phyloP scores from a whole-genome alignment of 2,113 vertebrate species.

The Dipodomys spectabilis region DNA sequence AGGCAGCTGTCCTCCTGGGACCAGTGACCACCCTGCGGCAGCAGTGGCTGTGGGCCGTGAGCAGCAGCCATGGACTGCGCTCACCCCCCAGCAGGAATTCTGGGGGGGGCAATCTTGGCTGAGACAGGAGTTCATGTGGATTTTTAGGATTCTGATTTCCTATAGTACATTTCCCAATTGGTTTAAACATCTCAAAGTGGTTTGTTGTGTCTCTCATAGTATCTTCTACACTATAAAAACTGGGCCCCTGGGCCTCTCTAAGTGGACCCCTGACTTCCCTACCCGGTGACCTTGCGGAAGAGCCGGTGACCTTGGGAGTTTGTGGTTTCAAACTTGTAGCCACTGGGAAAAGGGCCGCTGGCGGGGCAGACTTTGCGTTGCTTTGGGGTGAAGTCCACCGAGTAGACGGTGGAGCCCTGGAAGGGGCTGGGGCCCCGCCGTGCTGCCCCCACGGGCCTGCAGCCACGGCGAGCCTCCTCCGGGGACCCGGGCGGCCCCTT shows the following conservation, averaged over 20 bases:
- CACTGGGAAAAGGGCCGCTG: conserved; percentile 82
- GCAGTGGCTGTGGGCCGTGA: no score
- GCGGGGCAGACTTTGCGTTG: conserved; percentile 87
- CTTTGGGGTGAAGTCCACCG: conserved; percentile 87
- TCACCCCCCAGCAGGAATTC: no score
- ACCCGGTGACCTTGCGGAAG: conserved; percentile 81
- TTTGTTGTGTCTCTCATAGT: not conserved
- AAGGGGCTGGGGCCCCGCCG: conserved; percentile 79
- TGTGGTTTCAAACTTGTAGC: conserved; percentile 87
- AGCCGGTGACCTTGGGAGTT: conserved; percentile 89
- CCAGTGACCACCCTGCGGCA: no score
- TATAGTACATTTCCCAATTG: not conserved
- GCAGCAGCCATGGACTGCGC: no score
- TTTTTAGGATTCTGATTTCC: conserved; percentile 1
- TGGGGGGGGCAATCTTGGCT: not conserved
- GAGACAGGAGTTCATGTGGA: conserved; percentile 18
- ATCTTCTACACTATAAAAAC: not conserved
- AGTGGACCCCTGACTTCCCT: no score
- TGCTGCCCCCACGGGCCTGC: conserved; percentile 81
- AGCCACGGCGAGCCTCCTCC: conserved; percentile 63
- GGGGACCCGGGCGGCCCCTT: conserved; percentile 86
- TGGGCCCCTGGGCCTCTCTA: not conserved
- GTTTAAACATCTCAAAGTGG: not conserved
- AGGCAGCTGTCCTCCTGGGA: no score
- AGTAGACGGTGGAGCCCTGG: conserved; percentile 87